A percentile compares a stretch with the other conserved stretches of the same genome.
These are phyloP conservation scores for Macrophya annulata DNA, from an alignment of 2,888 invertebrate species.

Conservation along the genomic window DNA sequence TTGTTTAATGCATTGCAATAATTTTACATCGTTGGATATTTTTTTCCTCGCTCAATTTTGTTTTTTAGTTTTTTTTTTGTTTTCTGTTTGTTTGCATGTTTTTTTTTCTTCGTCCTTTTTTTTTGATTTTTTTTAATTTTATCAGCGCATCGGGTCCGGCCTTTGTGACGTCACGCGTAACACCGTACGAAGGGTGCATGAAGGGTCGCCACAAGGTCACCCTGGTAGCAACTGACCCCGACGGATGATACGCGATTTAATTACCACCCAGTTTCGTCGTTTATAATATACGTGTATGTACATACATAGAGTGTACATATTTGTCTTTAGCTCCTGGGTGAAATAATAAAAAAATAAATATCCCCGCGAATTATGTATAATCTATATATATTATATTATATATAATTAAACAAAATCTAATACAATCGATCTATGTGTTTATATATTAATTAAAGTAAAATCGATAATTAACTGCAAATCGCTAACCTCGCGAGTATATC, in stretches of 20 bases:
- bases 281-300: background rate
- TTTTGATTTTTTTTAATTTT: background rate
- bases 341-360: background rate
- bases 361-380: background rate
- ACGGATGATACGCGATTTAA: constrained; percentile 10
- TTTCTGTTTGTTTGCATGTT: background rate
- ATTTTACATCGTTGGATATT: background rate
- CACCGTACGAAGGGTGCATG: background rate
- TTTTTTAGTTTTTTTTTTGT: background rate
- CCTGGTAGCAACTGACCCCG: constrained; percentile 4
- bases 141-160: background rate
- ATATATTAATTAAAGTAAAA: no score
- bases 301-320: background rate
- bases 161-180: background rate
- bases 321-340: background rate
- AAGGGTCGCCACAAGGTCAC: background rate
- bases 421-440: background rate
- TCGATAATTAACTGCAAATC: no score
- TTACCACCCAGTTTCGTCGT: background rate
- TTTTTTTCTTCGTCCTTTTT: background rate
- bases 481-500: no score
- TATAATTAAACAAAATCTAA: background rate
- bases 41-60: background rate
- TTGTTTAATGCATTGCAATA: no score
- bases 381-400: background rate